Percentiles rank a stretch among this genome's conserved stretches.
Evolutionary conservation across 2,888 invertebrate genomes (phyloP).

Genomic region (Yponomeuta plumbellus): DNA sequence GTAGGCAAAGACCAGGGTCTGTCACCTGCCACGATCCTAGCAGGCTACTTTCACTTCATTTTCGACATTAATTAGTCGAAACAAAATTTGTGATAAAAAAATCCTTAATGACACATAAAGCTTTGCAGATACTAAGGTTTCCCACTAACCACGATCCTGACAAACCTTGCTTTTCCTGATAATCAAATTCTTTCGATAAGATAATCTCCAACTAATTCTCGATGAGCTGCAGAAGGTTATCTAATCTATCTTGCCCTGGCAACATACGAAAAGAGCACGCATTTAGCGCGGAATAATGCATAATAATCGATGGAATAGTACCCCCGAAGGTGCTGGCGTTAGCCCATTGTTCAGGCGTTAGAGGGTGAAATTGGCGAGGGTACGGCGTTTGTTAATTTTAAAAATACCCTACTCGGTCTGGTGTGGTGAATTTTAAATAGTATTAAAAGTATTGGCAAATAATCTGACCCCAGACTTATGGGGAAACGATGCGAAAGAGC

Average conservation of each 20-base stretch:
- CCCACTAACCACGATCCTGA: too few species aligned
- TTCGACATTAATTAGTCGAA: too few species aligned
- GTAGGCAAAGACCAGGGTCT: too few species aligned
- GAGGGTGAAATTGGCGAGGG: conserved; percentile 19
- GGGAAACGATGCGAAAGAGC: not conserved
- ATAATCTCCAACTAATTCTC: too few species aligned
- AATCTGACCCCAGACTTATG: not conserved
- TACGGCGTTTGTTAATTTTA: conserved; percentile 15
- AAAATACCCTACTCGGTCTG: conserved; percentile 7
- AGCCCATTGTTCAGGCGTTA: conserved; percentile 16
- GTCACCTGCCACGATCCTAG: too few species aligned
- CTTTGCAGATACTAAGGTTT: too few species aligned
- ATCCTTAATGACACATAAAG: too few species aligned
- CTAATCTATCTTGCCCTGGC: not conserved
- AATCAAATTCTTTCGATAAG: too few species aligned
- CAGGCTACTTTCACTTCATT: too few species aligned
- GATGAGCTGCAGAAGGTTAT: not conserved
- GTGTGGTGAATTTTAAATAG: conserved; percentile 3
- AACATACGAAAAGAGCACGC: not conserved
- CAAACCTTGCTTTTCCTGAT: too few species aligned
- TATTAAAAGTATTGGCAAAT: not conserved
- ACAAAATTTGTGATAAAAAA: too few species aligned
- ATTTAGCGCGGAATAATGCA: not conserved
- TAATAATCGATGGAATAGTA: conserved; percentile 2
- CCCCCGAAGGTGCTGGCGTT: not conserved